A percentile compares a stretch with the other conserved stretches of the same genome.
phyloP scores from a whole-genome alignment of 2,888 invertebrate genomes.

The Rhagophthalmus giganteus region DNA sequence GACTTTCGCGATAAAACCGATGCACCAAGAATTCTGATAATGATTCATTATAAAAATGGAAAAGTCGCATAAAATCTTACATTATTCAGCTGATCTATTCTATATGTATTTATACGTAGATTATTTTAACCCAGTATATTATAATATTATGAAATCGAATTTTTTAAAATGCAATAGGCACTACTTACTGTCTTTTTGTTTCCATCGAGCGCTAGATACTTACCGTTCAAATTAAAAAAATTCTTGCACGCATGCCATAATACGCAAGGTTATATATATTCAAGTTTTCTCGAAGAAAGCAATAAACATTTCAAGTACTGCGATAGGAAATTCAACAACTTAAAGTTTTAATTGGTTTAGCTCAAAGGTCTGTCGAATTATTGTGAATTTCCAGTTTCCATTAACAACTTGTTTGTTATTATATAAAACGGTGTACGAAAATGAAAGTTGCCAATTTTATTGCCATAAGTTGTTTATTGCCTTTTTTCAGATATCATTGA shows the following conservation, averaged over 20 bases:
- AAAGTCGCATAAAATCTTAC: not conserved
- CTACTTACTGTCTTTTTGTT: not conserved
- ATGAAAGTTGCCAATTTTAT: conserved; percentile 7
- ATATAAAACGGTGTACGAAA: conserved; percentile 11
- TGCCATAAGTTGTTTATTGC: not conserved
- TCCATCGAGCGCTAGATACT: conserved; percentile 1
- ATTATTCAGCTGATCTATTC: not conserved
- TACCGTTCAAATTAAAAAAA: conserved; percentile 17
- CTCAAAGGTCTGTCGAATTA: not conserved
- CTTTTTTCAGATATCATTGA: not conserved
- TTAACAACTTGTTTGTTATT: not conserved
- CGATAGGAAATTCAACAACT: no score
- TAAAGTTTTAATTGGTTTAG: conserved; percentile 1
- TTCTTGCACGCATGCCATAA: conserved; percentile 19
- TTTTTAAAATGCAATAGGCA: not conserved
- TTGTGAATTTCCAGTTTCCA: not conserved
- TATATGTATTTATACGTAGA: not conserved
- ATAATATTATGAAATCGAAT: no score
- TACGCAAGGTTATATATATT: conserved; percentile 8
- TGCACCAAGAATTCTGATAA: conserved; percentile 9
- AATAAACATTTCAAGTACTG: conserved; percentile 1
- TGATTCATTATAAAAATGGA: no score
- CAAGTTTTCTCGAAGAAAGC: conserved; percentile 6
- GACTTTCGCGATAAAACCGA: conserved; percentile 14
- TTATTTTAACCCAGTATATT: no score